Conservation (phyloP, 2,797 vertebrate genomes). For the Arctocebus calabarensis region DNA sequence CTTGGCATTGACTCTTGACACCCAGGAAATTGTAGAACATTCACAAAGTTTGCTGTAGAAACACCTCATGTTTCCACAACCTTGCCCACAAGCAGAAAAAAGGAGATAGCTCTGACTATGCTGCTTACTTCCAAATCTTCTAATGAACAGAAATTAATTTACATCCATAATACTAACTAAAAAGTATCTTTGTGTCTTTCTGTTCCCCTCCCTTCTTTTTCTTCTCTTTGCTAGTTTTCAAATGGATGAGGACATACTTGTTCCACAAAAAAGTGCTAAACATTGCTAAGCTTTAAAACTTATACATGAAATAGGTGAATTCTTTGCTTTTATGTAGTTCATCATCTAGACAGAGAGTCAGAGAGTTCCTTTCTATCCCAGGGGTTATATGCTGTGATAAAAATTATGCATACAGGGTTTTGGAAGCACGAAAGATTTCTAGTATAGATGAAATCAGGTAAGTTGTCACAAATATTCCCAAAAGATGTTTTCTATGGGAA, state of each 20-base stretch:
- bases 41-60: background rate
- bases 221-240: background rate
- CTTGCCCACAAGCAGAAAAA: background rate
- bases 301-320: background rate
- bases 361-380: background rate
- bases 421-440: background rate
- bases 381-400: background rate
- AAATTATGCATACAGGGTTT: background rate
- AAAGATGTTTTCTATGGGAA: background rate
- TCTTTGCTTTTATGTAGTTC: background rate
- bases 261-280: background rate
- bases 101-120: background rate
- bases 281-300: background rate
- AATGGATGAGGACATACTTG: background rate
- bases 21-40: background rate
- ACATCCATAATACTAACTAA: background rate
- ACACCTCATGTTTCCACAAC: accelerated
- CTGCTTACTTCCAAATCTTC: background rate
- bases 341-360: background rate
- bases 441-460: background rate
- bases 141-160: background rate
- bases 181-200: background rate
- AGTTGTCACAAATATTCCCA: background rate
- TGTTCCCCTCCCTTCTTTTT: background rate
- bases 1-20: background rate